Evolutionary conservation across 2,888 invertebrate genomes (phyloP), one percentile per base, ranked within the genome.

Genomic region (Limnephilus lunatus): DNA sequence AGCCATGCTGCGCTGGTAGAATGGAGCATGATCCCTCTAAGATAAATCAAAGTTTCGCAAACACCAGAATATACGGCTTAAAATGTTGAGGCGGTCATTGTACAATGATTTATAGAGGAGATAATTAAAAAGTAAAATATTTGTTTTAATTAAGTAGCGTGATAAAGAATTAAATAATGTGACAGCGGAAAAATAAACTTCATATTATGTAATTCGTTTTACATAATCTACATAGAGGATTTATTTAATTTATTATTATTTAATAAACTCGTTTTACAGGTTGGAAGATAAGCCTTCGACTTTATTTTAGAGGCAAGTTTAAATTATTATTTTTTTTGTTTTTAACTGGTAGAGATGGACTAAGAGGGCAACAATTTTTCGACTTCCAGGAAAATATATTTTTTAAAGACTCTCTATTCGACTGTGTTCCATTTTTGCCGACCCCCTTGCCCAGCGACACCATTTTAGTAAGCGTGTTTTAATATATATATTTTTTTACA

Each of bases 161-260:
- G 68, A 68, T 32, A 35, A 32, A 80, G 53, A 80, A 19, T 85
- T 87, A 53, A 32, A 39, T 89, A 81, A 39, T 39, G n/a, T 89
- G 80, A 87, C 68, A 89, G 68, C 5, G 19, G 68, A 87, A 87
- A 87, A n/a, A 87, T 87, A 53, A 48, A 39, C 14, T 11, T 19
- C 15, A 82, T 81, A 82, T 90, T 90, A 82, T 48, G 82, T 82
- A 82, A 89, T 90, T 90, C n/a, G 44, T 14, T 90, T 90, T 44
- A 48, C 81, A 90, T 82, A 90, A 44, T 90, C 90, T 25, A 90
- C 44, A 82, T 48, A 15, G 44, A n/a, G 15, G 35, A 19, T 30
- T 88, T 39, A 4, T 7, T 39, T 80, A 35, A 80, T 85, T n/a
- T 68, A n/a, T 30, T 53, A 39, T 48, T 44, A 86, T 12, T 86